Evolutionary conservation across 2,888 invertebrate genomes (phyloP).

Genomic region (Gastrophysa polygoni): DNA sequence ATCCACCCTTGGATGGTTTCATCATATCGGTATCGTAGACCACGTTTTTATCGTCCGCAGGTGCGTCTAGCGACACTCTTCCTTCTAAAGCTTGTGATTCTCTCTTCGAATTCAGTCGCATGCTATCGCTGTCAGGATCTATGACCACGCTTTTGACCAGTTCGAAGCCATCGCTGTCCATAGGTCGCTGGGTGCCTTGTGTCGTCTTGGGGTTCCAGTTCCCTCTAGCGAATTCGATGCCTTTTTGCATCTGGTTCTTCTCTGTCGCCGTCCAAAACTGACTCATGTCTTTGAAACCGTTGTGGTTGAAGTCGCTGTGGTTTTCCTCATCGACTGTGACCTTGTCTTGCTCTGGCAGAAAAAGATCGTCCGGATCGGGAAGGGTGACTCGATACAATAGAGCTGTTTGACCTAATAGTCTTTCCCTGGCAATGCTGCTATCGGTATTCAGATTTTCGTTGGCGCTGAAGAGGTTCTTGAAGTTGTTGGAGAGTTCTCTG

Average conservation of each 20-base stretch:
- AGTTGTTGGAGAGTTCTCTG: constrained; percentile 26
- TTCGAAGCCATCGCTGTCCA: constrained; percentile 33
- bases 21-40: background rate
- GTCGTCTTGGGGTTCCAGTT: constrained; percentile 12
- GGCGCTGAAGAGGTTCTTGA: constrained; percentile 30
- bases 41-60: background rate
- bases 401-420: constrained; percentile 7
- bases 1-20: background rate
- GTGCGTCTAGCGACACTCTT: background rate
- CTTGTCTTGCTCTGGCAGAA: background rate
- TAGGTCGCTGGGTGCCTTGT: background rate
- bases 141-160: constrained; percentile 34
- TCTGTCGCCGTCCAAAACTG: constrained; percentile 32
- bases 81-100: constrained; percentile 15
- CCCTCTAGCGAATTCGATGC: constrained; percentile 30
- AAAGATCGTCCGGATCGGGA: constrained; percentile 7
- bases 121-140: constrained; percentile 16
- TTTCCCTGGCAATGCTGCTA: constrained; percentile 25
- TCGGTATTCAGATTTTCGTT: constrained; percentile 37
- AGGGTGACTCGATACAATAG: constrained; percentile 29
- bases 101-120: constrained; percentile 12
- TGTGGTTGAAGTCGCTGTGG: constrained; percentile 19
- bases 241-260: constrained; percentile 32
- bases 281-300: constrained; percentile 36
- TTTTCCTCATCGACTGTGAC: background rate